Evolutionary conservation across 2,888 invertebrate species (phyloP), one percentile per base, ranked within the genome.

Genomic region (Cryptocheilus praepositus): DNA sequence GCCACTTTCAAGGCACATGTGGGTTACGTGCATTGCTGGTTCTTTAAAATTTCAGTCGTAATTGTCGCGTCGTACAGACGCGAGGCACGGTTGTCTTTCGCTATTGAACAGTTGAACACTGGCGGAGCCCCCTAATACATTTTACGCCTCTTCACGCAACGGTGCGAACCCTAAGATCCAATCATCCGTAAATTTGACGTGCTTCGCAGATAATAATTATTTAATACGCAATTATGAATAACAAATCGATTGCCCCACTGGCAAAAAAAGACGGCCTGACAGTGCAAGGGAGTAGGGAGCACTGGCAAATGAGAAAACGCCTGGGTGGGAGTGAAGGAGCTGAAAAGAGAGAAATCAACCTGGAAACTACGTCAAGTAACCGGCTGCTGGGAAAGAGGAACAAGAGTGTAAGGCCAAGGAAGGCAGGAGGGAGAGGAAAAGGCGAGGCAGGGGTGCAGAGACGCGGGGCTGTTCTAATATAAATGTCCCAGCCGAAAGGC

Each of bases 401-500:
- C 73, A 61, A 67, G 71, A 67, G 61, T 52, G 61, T 58, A 73
- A 67, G 71, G 68, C 69, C 66, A 64, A 64, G 71, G 64, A 73
- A 71, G 71, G 73, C 76, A 77, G 80, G 67, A 70, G 49, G 56
- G 67, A 72, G 67, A 58, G 68, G 69, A 68, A 67, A 69, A 72
- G 66, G 73, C 68, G 69, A 70, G 58, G 54, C 65, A 57, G 46
- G 22, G 61, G 59, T 70, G 69, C 71, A 69, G 69, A 72, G 69
- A 74, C 69, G 68, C 66, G 75, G 78, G 82, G 77, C 75, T 71
- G 79, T 82, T 86, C 86, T 86, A 87, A 88, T 88, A 88, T 88
- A 88, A 88, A 88, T 88, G 88, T 87, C 87, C 81, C 81, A 78
- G 82, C 76, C 83, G 85, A 81, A 79, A 81, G 82, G 83, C 85